Evolutionary conservation across 2,888 invertebrate species (phyloP), one percentile per base, ranked within the genome.

Genomic region (Thymelicus sylvestris): DNA sequence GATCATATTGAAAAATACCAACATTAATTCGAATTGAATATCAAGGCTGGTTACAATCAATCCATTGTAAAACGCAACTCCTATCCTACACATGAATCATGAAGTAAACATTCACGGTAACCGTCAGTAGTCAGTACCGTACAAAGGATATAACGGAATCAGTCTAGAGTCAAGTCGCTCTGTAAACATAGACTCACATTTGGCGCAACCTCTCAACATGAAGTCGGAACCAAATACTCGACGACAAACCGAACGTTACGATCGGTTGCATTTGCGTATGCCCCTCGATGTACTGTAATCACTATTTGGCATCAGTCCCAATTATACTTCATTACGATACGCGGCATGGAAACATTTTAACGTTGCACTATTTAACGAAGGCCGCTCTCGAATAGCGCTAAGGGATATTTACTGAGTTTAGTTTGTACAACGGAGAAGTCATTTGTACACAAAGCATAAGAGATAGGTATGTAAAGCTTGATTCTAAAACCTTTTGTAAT

Each of bases 311-410:
- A 61, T 71, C 60, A 71, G 52, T 71, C 71, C 71, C 66, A 71
- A 71, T 66, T 71, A 71, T 71, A 55, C 60, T 71, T 71, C 65
- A 71, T 71, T 71, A 71, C 66, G 71, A 71, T 66, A 71, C 66
- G 71, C 60, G 66, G 41, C 50, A 50, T 52, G 55, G 60, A 61
- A 60, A n/a, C 65, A 65, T 65, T 70, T 67, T 60, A 65, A 60
- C 65, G 64, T 61, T 44, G 44, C 48, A 24, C 65, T 44, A 38
- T 66, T 41, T 63, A 59, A 59, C 59, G 64, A 19, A 41, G 50
- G 44, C 65, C 19, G 39, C 6, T 10, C 24, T 19, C 8, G 50
- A 52, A 52, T 52, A 52, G 50, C 15, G 50, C 19, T 52, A 52
- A 52, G 24, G 55, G 55, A 55, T 55, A 55, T 55, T 55, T 24